Evolutionary conservation across 2,888 invertebrate species (phyloP).

Genomic region (Candidula unifasciata): DNA sequence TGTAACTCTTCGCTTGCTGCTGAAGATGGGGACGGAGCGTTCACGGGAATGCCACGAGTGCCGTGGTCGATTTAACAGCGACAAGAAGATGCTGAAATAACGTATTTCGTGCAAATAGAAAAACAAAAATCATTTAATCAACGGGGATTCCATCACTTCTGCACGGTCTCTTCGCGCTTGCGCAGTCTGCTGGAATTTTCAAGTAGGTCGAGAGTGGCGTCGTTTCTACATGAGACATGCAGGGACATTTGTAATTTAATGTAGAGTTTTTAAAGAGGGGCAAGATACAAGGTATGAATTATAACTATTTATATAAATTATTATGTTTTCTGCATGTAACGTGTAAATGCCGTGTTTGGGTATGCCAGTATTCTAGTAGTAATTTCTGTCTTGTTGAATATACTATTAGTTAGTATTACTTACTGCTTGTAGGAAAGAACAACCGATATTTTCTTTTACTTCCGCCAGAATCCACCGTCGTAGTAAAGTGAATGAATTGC

Average conservation of each 20-base stretch:
- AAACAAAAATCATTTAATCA: neutral
- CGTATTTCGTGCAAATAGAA: neutral
- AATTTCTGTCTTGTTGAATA: too few species aligned
- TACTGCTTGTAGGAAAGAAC: neutral
- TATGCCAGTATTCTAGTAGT: too few species aligned
- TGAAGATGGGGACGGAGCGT: too few species aligned
- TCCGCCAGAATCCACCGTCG: slow-evolving; percentile 11
- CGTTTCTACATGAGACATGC: neutral
- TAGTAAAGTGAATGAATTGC: neutral
- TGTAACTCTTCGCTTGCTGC: too few species aligned
- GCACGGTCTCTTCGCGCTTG: slow-evolving; percentile 34
- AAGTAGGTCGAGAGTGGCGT: slow-evolving; percentile 45
- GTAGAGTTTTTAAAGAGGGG: neutral
- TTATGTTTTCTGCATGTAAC: neutral
- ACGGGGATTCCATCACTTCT: neutral
- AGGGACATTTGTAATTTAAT: slow-evolving; percentile 4
- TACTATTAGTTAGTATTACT: too few species aligned
- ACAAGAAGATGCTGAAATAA: too few species aligned
- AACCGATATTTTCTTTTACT: slow-evolving; percentile 16
- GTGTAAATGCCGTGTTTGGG: neutral
- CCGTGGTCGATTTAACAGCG: too few species aligned
- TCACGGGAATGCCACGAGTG: too few species aligned
- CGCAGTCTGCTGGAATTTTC: slow-evolving; percentile 22
- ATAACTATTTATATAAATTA: neutral
- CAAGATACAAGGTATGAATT: neutral